Base-by-base conservation (phyloP, 2,888 invertebrate genomes). In the Zele albiditarsus region DNA sequence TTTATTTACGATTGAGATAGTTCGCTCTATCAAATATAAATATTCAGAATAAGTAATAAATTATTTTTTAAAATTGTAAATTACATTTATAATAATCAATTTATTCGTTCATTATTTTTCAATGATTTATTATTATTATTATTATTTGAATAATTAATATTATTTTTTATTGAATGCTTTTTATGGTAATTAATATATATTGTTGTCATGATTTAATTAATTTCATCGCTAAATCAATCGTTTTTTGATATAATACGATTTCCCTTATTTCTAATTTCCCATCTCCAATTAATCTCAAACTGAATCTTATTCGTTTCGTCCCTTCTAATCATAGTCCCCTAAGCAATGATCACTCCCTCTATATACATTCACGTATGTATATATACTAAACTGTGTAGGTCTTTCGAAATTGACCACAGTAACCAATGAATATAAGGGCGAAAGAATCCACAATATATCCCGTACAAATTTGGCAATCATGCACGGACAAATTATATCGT, bases 391-490 rank as follows among this genome's bases (percentile, higher is more conserved):
- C 67, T 31, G 20, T 31, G 20, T 27, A 38, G 23, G 46, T 68
- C 68, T 68, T n/a, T 28, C 53, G n/a, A 25, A 62, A 38, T 53
- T 53, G 57, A 69, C 31, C 68, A 20, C 28, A 38, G 57, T 23
- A 27, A 27, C 10, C 38, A 70, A 58, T 33, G 25, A 31, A 72
- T 58, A 73, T 62, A 71, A 77, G 71, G 33, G 77, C 53, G 20
- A 53, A 53, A 53, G 20, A 53, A 23, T 53, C 53, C 53, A 20
- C 53, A n/a, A 84, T 85, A 84, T 87, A 87, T 86, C 83, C 81
- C 81, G 16, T 46, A 82, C 82, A 83, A 85, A 88, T 87, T 87
- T 83, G 83, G 86, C 83, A 87, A 88, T 88, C 87, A 87, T 84
- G 84, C 80, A 82, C 82, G 83, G 86, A 86, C 86, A 86, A 88